Evolutionary conservation across 2,888 invertebrate genomes (phyloP), one percentile per base, ranked within the genome.

Genomic region (Drosophila emarginata): DNA sequence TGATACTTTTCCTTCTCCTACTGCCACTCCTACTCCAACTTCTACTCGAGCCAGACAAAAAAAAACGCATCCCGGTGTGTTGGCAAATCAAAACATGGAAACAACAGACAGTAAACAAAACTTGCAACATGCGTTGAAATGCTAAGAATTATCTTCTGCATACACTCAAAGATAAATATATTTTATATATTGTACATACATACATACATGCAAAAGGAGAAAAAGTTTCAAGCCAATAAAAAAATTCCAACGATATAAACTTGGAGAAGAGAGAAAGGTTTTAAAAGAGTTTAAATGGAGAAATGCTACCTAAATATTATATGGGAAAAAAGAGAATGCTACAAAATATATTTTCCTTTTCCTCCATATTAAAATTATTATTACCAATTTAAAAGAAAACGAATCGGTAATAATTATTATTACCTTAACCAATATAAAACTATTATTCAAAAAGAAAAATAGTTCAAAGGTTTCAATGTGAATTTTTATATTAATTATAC

Each of bases 91-190:
- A 89, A 89, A 89, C 89, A 89, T 77, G 88, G 75, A 78, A 83
- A 87, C 89, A 87, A 82, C 88, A 45, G 88, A 89, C 89, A 89
- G 89, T 88, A 80, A 89, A 89, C 89, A 89, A 89, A 89, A 88
- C 88, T 81, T 78, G 76, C 79, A 77, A 87, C 89, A 89, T 85
- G 88, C 83, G 88, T 83, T 77, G 88, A 78, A 88, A 88, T 83
- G 84, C 74, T 65, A 73, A 80, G 79, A 83, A 88, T 82, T 85
- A 87, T 84, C 87, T 88, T 63, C 57, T 59, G 18, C 6, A 32
- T 45, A 50, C 50, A 60, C 37, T 45, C 52, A 65, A 79, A 86
- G 78, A 86, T 69, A 81, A 76, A 75, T 76, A 63, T 68, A 63
- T 45, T 14, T 12, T 1, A 32, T 4, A 32, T 32, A 32, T 26